Evolutionary conservation across 2,113 vertebrate species (phyloP).

Genomic region (Phaethornis superciliosus): DNA sequence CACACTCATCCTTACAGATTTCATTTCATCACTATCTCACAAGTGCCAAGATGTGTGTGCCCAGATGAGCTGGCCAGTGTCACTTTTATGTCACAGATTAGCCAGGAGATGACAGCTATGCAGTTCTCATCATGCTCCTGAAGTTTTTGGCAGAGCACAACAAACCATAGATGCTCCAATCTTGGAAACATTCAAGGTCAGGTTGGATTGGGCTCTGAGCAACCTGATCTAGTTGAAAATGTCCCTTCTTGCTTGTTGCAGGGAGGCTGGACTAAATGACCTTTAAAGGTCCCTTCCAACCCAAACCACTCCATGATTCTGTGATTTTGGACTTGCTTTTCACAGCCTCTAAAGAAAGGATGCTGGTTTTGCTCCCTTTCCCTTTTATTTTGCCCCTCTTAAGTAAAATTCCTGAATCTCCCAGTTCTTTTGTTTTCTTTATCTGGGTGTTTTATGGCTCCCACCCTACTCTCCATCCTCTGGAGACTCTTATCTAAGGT

Average conservation of each 20-base stretch:
- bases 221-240: too few species aligned
- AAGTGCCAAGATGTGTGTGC: background rate
- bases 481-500: background rate
- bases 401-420: background rate
- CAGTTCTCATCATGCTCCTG: background rate
- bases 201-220: too few species aligned
- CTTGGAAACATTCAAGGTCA: too few species aligned
- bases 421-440: background rate
- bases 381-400: background rate
- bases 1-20: background rate
- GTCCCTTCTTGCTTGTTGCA: too few species aligned
- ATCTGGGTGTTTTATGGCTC: background rate
- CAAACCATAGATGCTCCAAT: too few species aligned
- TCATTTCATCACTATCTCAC: background rate
- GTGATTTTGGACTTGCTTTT: background rate
- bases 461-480: background rate
- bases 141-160: background rate
- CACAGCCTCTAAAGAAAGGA: background rate
- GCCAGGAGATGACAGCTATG: background rate
- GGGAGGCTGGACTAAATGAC: too few species aligned
- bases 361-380: background rate
- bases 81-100: background rate
- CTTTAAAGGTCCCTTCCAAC: too few species aligned
- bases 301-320: too few species aligned
- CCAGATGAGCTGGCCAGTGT: background rate